Base-by-base conservation (phyloP, 2,888 invertebrate genomes). In the Spisula solida region DNA sequence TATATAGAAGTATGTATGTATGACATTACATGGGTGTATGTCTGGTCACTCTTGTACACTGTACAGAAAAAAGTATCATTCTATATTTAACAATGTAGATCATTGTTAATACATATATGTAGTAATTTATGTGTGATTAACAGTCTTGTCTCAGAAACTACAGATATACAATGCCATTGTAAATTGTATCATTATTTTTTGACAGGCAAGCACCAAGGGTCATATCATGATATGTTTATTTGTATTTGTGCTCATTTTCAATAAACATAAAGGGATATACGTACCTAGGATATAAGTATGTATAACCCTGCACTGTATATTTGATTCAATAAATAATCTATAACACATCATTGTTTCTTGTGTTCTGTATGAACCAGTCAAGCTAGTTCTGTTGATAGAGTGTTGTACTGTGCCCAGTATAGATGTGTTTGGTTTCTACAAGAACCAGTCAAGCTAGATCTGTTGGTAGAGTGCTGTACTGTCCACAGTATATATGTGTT, bases 321-420 rank as follows among this genome's bases (percentile, higher is more conserved):
- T 78, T 78, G 79, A 79, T 79, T 85, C 55, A 85, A 85, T 85
- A 85, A 85, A 85, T 85, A 85, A 85, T 85, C 85, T 85, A 78
- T 85, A 85, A 85, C 75, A 75, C 34, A 66, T 34, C 8, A 16
- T 29, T 14, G n/a, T 75, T 16, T 75, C 14, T 75, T 75, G 25
- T 56, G 16, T n/a, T 56, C 18, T 56, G 4, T 56, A 8, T 56
- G n/a, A n/a, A n/a, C 8, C 8, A 41, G 41, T 41, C 41, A 41
- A 41, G 41, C n/a, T n/a, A n/a, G n/a, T n/a, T n/a, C 41, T 5
- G 41, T 41, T 41, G 41, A 8, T 41, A 41, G 41, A 41, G 41
- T 41, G 41, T 8, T 41, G 2, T 5, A 41, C 41, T 41, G 41
- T 41, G 4, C 41, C 41, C 41, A 41, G 41, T 41, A 41, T 2